Evolutionary conservation across 2,113 vertebrate genomes (phyloP), one percentile per base, ranked within the genome.

Genomic region (Chaetura pelagica): DNA sequence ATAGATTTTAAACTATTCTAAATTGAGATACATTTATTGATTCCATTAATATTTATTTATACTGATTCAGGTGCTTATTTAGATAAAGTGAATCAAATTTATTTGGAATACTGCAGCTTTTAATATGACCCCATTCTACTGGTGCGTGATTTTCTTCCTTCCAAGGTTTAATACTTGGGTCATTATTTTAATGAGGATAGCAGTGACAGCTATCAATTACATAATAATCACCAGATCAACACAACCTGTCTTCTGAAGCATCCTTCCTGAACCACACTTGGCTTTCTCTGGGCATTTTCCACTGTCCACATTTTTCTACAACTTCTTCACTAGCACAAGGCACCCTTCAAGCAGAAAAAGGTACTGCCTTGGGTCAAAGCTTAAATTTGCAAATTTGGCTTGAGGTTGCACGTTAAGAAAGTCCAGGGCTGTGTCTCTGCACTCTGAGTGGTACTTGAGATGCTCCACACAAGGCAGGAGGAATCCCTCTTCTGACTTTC

Each of bases 11-110:
- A 86, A 71, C 23, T 35, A 57, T 26, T 42, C 74, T 51, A 61
- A 88, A 92, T 16, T 15, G 30, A 81, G 57, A 61, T 78, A 72
- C 14, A 9, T 57, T 90, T 84, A 75, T 75, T 42, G 79, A 84
- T 90, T 78, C 61, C 40, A 19, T 86, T 96, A 93, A 35, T 71
- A 90, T 71, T 72, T 88, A 93, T 94, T 88, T 29, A 15, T 24
- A 48, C 72, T 3, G 13, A 74, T 64, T 89, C 64, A 64, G 73
- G 49, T 30, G 24, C 73, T 90, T 71, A 29, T 78, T 82, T 72
- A 20, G 59, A 74, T n/a, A 58, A 79, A 73, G 46, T 8, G 26
- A 93, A 94, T 52, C 51, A 15, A 77, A 67, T 94, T 59, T 44
- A 40, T 64, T 55, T 88, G 42, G 51, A 85, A 83, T 93, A 77